Conservation (phyloP, 2,113 vertebrate species). For the Oriolus oriolus region DNA sequence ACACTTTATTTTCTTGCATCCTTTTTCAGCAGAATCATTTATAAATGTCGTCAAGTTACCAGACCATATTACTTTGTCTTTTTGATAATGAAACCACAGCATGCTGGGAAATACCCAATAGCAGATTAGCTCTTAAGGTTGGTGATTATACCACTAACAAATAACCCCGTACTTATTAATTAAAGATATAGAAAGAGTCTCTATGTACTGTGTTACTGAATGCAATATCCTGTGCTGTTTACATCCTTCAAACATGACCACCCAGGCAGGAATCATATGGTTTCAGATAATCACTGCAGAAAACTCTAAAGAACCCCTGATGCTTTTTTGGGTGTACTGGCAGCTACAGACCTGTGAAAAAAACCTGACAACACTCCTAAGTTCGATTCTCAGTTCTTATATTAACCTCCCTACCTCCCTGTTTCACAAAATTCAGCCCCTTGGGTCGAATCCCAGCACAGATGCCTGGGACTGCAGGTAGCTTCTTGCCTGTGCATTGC, state of each 20-base stretch:
- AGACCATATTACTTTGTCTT: background rate
- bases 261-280: background rate
- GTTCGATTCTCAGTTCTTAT: background rate
- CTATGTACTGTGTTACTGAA: background rate
- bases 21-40: background rate
- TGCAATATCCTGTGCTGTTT: background rate
- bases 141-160: background rate
- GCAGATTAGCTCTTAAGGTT: background rate
- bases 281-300: background rate
- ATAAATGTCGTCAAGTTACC: background rate
- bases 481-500: background rate
- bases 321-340: background rate
- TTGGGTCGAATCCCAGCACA: background rate
- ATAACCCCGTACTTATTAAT: background rate
- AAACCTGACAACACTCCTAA: background rate
- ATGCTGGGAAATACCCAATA: background rate
- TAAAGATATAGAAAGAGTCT: background rate
- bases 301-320: background rate
- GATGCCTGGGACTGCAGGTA: background rate
- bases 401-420: background rate
- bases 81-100: background rate
- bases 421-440: background rate
- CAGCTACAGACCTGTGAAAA: background rate
- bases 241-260: background rate
- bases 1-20: background rate